Evolutionary conservation across 1,140 invertebrate genomes (phyloP).

Genomic region (Bombus impatiens): DNA sequence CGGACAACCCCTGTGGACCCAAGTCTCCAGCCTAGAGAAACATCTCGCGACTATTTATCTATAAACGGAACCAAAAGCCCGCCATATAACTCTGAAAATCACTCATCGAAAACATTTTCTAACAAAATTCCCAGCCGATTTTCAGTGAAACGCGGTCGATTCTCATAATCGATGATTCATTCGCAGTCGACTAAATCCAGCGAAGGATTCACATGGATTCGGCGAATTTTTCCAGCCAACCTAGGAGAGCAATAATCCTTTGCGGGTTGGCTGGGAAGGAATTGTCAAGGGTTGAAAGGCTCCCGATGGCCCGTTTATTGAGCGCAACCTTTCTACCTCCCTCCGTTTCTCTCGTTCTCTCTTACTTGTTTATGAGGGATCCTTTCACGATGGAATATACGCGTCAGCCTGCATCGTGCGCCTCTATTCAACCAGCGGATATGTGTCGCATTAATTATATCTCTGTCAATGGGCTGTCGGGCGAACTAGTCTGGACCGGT

Average conservation of each 20-base stretch:
- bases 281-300: slow-evolving; percentile 50
- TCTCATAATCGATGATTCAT: slow-evolving; percentile 15
- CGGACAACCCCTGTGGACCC: not conserved
- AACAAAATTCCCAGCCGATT: not conserved
- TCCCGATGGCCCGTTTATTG: slow-evolving; percentile 53
- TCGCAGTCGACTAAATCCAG: slow-evolving; percentile 20
- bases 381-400: slow-evolving; percentile 62
- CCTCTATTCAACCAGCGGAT: slow-evolving; percentile 67
- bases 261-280: slow-evolving; percentile 25
- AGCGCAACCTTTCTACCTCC: not conserved
- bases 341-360: not conserved
- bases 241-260: slow-evolving; percentile 40
- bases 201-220: not conserved
- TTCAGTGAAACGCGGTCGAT: not conserved
- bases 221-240: slow-evolving; percentile 33
- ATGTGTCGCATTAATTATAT: slow-evolving; percentile 75
- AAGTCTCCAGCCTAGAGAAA: not conserved
- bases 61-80: not conserved
- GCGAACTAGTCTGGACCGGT: slow-evolving; percentile 68
- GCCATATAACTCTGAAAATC: not conserved
- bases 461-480: slow-evolving; percentile 71
- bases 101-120: not conserved
- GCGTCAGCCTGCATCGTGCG: slow-evolving; percentile 60
- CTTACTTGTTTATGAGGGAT: not conserved
- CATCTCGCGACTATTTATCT: not conserved